Conservation (phyloP, 2,113 vertebrate genomes). For the Tachuris rubrigastra region DNA sequence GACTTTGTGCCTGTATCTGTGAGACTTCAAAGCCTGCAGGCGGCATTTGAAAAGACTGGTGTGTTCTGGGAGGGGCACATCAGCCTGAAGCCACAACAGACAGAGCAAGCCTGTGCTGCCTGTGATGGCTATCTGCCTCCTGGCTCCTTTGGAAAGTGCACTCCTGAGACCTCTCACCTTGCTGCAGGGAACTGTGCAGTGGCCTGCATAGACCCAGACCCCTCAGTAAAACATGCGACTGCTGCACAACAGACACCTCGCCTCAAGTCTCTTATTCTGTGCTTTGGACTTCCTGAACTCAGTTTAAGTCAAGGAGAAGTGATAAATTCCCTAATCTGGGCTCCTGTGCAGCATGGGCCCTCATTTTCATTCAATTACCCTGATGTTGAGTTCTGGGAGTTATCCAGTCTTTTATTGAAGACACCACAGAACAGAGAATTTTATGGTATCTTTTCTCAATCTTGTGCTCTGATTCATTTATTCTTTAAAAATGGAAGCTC, state of each 20-base stretch:
- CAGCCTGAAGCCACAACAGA: neutral
- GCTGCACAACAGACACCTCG: neutral
- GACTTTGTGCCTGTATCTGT: neutral
- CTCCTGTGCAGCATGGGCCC: neutral
- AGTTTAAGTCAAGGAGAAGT: neutral
- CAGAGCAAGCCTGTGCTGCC: rapidly evolving
- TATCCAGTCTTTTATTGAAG: neutral
- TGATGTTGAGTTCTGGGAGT: neutral
- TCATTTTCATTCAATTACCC: neutral
- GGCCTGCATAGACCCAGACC: neutral
- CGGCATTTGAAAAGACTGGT: neutral
- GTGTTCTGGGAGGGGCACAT: neutral
- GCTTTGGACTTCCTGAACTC: neutral
- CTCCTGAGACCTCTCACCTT: neutral
- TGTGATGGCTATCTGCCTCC: neutral
- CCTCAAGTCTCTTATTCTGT: neutral
- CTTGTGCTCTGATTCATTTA: neutral
- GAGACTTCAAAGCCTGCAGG: slow-evolving; percentile 50
- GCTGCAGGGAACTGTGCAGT: neutral
- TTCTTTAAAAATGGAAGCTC: neutral
- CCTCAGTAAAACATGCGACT: rapidly evolving
- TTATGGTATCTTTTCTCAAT: neutral
- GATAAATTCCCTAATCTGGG: neutral
- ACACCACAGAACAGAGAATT: neutral
- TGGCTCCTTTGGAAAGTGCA: neutral